A percentile compares a stretch with the other conserved stretches of the same genome.
phyloP scores from a whole-genome alignment of 2,113 vertebrate species.

The Pavo muticus region DNA sequence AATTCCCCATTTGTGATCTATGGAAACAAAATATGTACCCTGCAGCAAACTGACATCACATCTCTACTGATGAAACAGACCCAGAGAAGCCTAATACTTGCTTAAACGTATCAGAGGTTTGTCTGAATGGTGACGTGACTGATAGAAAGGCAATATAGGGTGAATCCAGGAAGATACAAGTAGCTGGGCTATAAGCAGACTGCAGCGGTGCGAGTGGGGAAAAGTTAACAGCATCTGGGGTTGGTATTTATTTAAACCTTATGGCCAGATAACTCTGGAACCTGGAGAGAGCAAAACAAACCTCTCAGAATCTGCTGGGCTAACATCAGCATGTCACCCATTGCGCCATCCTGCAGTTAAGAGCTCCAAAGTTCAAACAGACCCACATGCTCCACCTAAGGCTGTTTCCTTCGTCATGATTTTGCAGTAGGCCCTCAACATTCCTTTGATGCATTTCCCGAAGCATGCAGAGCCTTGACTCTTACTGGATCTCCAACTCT shows the following conservation, averaged over 20 bases:
- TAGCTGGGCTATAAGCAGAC: background rate
- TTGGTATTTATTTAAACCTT: background rate
- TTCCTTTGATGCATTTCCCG: background rate
- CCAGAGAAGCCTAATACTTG: background rate
- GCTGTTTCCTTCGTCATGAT: background rate
- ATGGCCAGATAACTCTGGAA: background rate
- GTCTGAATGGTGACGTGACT: background rate
- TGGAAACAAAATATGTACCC: background rate
- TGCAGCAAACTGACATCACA: background rate
- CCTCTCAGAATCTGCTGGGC: background rate
- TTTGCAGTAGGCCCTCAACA: background rate
- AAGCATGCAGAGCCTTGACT: background rate
- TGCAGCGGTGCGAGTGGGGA: background rate
- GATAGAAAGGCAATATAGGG: background rate
- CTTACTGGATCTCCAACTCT: background rate
- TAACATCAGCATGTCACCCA: accelerated
- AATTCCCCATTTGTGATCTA: background rate
- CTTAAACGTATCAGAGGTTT: background rate
- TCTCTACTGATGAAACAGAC: background rate
- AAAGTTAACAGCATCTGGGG: background rate
- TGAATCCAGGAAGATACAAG: background rate
- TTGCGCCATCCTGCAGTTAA: background rate
- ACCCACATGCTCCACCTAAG: background rate
- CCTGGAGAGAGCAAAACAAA: background rate
- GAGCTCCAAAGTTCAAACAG: slow-evolving; percentile 4